Evolutionary conservation across 2,797 vertebrate genomes (phyloP), one percentile per base, ranked within the genome.

Genomic region (Amniataba percoides): DNA sequence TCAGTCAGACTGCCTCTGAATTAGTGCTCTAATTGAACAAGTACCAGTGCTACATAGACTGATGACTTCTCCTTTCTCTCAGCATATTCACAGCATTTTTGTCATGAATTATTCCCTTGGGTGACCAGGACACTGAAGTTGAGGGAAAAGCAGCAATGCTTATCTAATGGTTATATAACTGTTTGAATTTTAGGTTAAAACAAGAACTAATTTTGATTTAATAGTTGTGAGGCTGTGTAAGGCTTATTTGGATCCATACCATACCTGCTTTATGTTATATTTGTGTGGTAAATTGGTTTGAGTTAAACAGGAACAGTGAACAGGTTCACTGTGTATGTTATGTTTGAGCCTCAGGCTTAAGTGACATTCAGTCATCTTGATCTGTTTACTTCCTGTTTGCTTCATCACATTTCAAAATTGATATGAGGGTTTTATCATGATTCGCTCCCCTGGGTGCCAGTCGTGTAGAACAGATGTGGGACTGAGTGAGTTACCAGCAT

Each of bases 1-100:
- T 87, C 85, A 87, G 69, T 89, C 79, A 76, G 81, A 67, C 67
- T 49, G 69, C 48, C 57, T 80, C 77, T 80, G 71, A 87, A 86
- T 84, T 80, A 82, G 74, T 15, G 34, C 64, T 63, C 51, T 78
- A 84, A 89, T 80, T 89, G 85, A 84, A 87, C 81, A 85, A 84
- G 83, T 82, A 78, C 66, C 59, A 70, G 60, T 51, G 34, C 56
- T 83, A 69, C 83, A 74, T 27, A 65, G 58, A 84, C 70, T 56
- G 69, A 82, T 83, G 65, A 63, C 69, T 81, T 64, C 59, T 57
- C 58, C 62, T 74, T 77, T 78, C 60, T 63, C 56, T 52, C 34
- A 36, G 34, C 72, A 55, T 42, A 71, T 56, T 62, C 10, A 4
- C 58, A 62, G 53, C 64, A 21, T 65, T 58, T 56, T 39, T 42